Evolutionary conservation across 2,797 vertebrate genomes (phyloP).

Genomic region (Hyperoplus immaculatus): DNA sequence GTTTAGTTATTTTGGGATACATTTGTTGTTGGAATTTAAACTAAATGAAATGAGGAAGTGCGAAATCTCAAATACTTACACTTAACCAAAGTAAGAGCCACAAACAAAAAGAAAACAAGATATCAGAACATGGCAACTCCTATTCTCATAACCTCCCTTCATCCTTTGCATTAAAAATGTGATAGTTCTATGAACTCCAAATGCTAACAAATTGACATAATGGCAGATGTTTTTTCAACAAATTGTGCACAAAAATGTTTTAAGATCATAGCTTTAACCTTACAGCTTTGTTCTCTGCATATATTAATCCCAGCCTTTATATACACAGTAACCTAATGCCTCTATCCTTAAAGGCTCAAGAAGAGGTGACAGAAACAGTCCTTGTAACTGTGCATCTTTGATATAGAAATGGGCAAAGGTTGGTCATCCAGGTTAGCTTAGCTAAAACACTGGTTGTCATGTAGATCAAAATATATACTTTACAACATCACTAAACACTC

Average conservation of each 20-base stretch:
- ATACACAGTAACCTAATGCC: conserved; percentile 21
- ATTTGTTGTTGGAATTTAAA: not conserved
- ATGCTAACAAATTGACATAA: not conserved
- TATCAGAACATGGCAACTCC: not conserved
- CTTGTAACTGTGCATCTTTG: too few relatives aligned
- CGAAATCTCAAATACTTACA: not conserved
- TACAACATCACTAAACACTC: too few relatives aligned
- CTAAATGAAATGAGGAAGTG: not conserved
- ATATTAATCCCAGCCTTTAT: conserved; percentile 9
- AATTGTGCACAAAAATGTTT: not conserved
- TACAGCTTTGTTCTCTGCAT: conserved; percentile 19
- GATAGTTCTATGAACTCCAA: not conserved
- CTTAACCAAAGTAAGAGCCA: not conserved
- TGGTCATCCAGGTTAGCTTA: too few relatives aligned
- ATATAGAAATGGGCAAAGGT: too few relatives aligned
- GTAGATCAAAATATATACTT: too few relatives aligned
- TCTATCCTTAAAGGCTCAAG: conserved; percentile 5
- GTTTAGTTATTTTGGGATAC: not conserved
- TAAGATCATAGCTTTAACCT: conserved; percentile 5
- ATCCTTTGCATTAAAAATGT: not conserved
- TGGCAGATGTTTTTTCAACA: not conserved
- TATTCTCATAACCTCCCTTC: not conserved
- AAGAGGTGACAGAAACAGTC: too few relatives aligned
- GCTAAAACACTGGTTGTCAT: too few relatives aligned
- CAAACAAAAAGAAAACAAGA: conserved; percentile 1